These are phyloP conservation scores for Oxyura jamaicensis DNA, from an alignment of 2,113 vertebrate genomes.

Conservation along the genomic window DNA sequence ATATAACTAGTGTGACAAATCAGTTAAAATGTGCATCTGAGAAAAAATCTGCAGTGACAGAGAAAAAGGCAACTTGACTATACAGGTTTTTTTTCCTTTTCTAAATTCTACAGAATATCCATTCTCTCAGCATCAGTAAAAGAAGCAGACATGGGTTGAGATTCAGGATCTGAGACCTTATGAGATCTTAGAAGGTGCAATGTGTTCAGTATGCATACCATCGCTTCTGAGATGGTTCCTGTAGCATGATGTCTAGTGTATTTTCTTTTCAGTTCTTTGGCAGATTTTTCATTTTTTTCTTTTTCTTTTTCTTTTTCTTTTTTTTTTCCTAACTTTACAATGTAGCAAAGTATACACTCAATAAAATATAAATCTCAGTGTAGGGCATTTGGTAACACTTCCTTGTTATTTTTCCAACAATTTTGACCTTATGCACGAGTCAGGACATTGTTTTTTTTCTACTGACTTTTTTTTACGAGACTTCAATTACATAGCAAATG, in stretches of 20 bases:
- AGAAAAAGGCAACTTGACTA: neutral
- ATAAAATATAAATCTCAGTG: neutral
- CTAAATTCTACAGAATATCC: neutral
- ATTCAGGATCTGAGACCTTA: neutral
- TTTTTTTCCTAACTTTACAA: neutral
- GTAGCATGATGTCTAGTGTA: neutral
- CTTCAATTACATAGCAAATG: neutral
- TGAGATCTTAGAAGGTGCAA: neutral
- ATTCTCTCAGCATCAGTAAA: neutral
- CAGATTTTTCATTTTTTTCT: neutral
- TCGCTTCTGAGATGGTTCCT: neutral
- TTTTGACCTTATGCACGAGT: constrained; percentile 31
- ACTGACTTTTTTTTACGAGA: neutral
- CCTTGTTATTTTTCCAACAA: neutral
- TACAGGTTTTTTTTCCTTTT: neutral
- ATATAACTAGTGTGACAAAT: neutral
- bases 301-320: neutral
- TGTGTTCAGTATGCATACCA: neutral
- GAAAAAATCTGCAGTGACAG: neutral
- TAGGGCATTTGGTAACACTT: constrained; percentile 3
- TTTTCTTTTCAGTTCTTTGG: neutral
- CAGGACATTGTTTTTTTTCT: constrained; percentile 46
- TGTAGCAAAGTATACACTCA: neutral
- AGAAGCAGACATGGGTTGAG: neutral
- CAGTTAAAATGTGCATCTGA: neutral